Base-by-base conservation (phyloP, 1,140 invertebrate genomes). In the Drosophila aff. region DNA sequence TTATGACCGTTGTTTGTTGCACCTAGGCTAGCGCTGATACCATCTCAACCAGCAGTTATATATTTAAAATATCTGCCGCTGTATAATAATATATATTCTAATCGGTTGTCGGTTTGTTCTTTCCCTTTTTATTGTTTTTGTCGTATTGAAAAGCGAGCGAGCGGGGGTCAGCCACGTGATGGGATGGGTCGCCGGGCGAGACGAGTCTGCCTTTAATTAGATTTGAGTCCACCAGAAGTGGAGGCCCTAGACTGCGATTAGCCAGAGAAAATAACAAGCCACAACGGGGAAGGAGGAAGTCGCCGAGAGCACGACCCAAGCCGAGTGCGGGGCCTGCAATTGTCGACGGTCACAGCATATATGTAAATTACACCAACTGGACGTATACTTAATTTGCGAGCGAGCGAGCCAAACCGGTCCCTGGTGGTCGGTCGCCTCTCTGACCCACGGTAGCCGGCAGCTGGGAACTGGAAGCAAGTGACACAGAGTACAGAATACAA, bases 321-420 rank as follows among this genome's bases (percentile, higher is more conserved):
- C 26, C 26, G 28, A 18, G 16, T 31, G 23, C 23, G 23, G 26
- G 60, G 31, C 13, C 55, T 46, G 64, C 47, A 69, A 68, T 72
- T 69, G 67, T 28, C 36, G 26, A 47, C 36, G 36, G 36, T 16
- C 28, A n/a, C 28, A 69, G 49, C 67, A 76, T 28, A 28, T 50
- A 31, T 52, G 49, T 31, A 60, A 77, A 77, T 77, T 77, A 76
- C 38, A 77, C 46, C 75, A 76, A 64, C 64, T 47, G 57, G 68
- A 57, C 79, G 69, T 86, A 79, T 82, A 86, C 79, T 82, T 82
- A 77, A 85, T 82, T 71, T 86, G 21, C 58, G 26, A 41, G 58
- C 41, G 53, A 41, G 58, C 46, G 46, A 58, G 18, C 40, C 58
- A 71, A 87, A 90, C 84, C 81, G 84, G 85, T 89, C 83, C 44